Conservation (phyloP, 2,888 invertebrate species). For the Epistrophella euchroma region DNA sequence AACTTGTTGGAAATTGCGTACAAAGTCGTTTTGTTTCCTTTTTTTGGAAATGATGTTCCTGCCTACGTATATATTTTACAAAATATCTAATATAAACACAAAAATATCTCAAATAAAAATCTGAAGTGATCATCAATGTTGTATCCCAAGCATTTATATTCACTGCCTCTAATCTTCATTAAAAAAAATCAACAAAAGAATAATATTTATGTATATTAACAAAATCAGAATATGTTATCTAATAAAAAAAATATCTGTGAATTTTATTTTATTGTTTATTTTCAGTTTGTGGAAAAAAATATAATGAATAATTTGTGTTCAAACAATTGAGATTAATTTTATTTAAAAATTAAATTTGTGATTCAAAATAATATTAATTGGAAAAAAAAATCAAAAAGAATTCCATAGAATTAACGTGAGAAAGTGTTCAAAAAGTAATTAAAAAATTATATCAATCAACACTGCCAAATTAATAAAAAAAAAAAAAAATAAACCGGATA, state of each 20-base stretch:
- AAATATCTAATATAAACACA: no score
- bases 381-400: conserved; percentile 15
- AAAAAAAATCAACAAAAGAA: conserved; percentile 3
- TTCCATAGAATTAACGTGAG: conserved; percentile 33
- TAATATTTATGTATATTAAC: conserved; percentile 22
- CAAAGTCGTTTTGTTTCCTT: no score
- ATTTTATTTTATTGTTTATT: conserved; percentile 44
- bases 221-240: conserved; percentile 29
- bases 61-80: neutral
- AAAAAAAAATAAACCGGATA: conserved; percentile 35
- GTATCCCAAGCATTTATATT: conserved; percentile 4
- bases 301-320: conserved; percentile 68
- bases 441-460: conserved; percentile 54
- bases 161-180: conserved; percentile 38
- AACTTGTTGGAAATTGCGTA: no score
- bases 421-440: conserved; percentile 41
- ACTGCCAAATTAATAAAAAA: conserved; percentile 51
- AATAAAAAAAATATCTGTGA: conserved; percentile 46
- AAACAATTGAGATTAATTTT: conserved; percentile 71
- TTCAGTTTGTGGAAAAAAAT: conserved; percentile 63
- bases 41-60: no score
- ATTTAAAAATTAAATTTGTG: conserved; percentile 43
- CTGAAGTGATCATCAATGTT: conserved; percentile 46
- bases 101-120: neutral
- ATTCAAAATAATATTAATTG: conserved; percentile 41